Evolutionary conservation across 2,888 invertebrate genomes (phyloP), one percentile per base, ranked within the genome.

Genomic region (Mimas tiliae): DNA sequence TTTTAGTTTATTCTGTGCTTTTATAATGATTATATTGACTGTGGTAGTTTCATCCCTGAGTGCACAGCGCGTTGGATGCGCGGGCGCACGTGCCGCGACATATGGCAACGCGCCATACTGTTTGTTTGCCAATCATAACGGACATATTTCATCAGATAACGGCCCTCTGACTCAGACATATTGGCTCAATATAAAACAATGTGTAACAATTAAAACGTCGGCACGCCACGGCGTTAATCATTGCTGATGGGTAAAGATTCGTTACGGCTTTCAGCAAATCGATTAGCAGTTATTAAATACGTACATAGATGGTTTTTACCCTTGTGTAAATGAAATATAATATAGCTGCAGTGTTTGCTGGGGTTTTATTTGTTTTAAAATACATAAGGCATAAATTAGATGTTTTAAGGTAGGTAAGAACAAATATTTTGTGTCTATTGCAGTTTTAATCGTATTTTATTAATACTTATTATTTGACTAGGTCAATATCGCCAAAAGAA

Each of bases 81-180:
- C 90, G 74, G 74, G 84, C 90, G 89, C 93, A 92, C 93, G 93
- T 93, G 93, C 93, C 93, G 85, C 93, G 90, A 84, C 93, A 93
- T 93, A 90, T 93, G 93, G 93, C 85, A 77, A 80, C 87, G 83
- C 83, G 92, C 91, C 93, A 93, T 93, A 93, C 91, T 93, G 93
- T 93, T 93, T 93, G 93, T 91, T 93, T 88, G 93, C 91, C 93
- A 93, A 93, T 93, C 93, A 93, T 93, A 93, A 93, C 93, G 93
- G 93, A 93, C 92, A 93, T 93, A 92, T 90, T 90, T 93, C 93
- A 93, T 93, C 93, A 90, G 92, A 92, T 93, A 93, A 93, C 93
- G 92, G 93, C 88, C 81, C 83, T 74, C 85, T 85, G 82, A 88
- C 89, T 87, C 83, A 86, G 74, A 83, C 91, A 90, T 88, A 87